Conservation (phyloP, 2,113 vertebrate genomes). For the Antennarius striatus region DNA sequence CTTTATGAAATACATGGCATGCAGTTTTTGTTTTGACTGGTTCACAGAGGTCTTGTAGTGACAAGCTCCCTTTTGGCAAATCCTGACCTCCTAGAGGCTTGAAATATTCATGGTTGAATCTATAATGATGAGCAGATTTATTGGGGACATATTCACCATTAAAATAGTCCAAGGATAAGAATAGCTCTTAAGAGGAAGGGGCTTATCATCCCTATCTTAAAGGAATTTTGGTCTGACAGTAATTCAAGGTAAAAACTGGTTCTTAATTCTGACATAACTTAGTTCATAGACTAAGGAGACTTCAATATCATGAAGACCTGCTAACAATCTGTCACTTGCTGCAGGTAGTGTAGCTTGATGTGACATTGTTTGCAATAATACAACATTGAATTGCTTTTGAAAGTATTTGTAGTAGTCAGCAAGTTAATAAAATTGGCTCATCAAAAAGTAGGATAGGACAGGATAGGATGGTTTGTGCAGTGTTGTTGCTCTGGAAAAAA, state of each 20-base stretch:
- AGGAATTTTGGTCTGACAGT: not conserved
- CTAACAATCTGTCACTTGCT: not conserved
- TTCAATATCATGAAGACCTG: not conserved
- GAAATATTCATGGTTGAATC: constrained; percentile 3
- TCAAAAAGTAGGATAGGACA: not conserved
- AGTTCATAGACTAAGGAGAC: not conserved
- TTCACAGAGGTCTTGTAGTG: constrained; percentile 11
- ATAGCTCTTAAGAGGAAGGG: no score
- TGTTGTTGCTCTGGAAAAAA: not conserved
- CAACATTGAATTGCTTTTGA: not conserved
- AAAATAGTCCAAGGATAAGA: not conserved
- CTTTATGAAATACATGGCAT: constrained; percentile 11
- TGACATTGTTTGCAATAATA: not conserved
- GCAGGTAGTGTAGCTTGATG: no score
- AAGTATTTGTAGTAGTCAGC: not conserved
- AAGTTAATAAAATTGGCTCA: not conserved
- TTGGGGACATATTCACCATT: not conserved
- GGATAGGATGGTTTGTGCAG: not conserved
- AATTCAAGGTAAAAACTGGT: not conserved
- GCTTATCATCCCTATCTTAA: not conserved
- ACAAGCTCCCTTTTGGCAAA: constrained; percentile 1
- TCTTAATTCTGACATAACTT: not conserved
- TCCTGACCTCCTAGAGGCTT: not conserved
- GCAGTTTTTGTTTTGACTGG: constrained; percentile 16
- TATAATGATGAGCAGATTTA: not conserved